phyloP scores from a whole-genome alignment of 2,888 invertebrate genomes.

The Ichneumoninae sp. region DNA sequence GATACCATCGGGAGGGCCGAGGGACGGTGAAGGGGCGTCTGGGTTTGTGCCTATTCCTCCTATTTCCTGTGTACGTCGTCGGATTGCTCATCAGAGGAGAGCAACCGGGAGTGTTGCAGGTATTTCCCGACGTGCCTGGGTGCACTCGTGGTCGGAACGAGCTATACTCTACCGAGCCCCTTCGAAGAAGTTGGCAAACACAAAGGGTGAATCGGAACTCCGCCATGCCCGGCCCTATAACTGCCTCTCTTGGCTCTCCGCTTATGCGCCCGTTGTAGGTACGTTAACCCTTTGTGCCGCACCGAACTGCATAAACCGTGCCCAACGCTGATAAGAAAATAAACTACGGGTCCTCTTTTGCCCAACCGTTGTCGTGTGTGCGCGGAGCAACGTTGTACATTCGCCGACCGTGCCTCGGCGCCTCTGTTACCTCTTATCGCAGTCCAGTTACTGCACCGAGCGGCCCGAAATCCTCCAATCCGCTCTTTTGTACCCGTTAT shows the following conservation, averaged over 20 bases:
- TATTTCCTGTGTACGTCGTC: conserved; percentile 11
- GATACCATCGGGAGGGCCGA: background rate
- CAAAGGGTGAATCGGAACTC: conserved; percentile 38
- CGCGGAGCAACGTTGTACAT: conserved; percentile 2
- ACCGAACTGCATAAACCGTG: conserved; percentile 51
- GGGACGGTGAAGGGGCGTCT: background rate
- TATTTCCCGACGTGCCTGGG: conserved; percentile 47
- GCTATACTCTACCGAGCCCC: conserved; percentile 7
- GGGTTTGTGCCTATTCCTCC: conserved; percentile 21
- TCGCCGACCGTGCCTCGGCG: conserved; percentile 38
- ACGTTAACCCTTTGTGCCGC: conserved; percentile 53
- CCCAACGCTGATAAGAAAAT: conserved; percentile 57
- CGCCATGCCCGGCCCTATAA: conserved; percentile 1
- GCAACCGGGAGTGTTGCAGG: conserved; percentile 47
- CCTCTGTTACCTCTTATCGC: conserved; percentile 50
- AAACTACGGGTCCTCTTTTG: conserved; percentile 26
- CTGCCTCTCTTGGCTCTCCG: conserved; percentile 14
- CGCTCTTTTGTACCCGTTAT: conserved; percentile 27
- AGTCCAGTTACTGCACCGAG: conserved; percentile 19
- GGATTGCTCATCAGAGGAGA: conserved; percentile 53
- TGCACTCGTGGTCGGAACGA: conserved; percentile 27
- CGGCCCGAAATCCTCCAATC: background rate
- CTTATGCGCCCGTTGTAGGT: background rate
- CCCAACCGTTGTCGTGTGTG: too few relatives aligned
- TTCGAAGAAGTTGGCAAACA: conserved; percentile 63